Percentiles rank a stretch among this genome's conserved stretches.
Evolutionary conservation across 2,888 invertebrate genomes (phyloP).

Genomic region (Leistus spinibarbis): DNA sequence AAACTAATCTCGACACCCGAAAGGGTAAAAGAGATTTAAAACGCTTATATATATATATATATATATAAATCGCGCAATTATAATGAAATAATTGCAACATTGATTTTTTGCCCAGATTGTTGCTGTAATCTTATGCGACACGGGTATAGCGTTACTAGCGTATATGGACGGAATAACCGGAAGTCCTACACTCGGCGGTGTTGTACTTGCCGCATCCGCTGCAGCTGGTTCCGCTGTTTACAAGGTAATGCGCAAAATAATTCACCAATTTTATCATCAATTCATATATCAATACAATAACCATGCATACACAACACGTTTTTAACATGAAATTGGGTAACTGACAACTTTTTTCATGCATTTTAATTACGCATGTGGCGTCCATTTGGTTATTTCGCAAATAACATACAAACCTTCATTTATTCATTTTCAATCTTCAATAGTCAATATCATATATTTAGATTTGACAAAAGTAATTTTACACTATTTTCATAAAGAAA

Average conservation of each 20-base stretch:
- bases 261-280: not conserved
- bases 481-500: too few species aligned
- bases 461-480: too few species aligned
- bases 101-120: constrained; percentile 72
- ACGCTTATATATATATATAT: too few species aligned
- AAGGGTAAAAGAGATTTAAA: too few species aligned
- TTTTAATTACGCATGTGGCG: too few species aligned
- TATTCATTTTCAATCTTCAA: too few species aligned
- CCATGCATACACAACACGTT: not conserved
- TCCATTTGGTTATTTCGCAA: too few species aligned
- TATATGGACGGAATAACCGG: constrained; percentile 96
- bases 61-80: too few species aligned
- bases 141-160: constrained; percentile 89
- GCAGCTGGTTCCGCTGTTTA: constrained; percentile 94
- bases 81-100: not conserved
- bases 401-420: too few species aligned
- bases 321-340: not conserved
- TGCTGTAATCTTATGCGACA: constrained; percentile 92
- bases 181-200: constrained; percentile 87
- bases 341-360: too few species aligned
- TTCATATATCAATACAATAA: not conserved
- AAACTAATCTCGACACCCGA: too few species aligned
- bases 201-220: constrained; percentile 87
- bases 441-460: too few species aligned
- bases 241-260: constrained; percentile 65